Evolutionary conservation across 1,140 invertebrate genomes (phyloP).

Genomic region (Melanaphis sacchari): DNA sequence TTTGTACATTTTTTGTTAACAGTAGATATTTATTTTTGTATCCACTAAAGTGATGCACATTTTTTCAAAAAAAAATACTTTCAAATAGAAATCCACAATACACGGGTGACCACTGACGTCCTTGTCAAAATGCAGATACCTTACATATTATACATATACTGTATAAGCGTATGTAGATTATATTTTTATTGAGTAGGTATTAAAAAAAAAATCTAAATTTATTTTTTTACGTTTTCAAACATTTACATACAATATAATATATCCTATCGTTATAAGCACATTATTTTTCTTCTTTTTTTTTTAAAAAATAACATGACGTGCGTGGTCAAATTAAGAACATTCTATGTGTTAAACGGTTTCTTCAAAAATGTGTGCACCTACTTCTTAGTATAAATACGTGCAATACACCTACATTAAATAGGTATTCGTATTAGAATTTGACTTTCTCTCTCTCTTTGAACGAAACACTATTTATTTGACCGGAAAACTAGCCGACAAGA

Average conservation of each 20-base stretch:
- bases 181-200: neutral
- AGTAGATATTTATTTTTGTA: neutral
- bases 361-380: neutral
- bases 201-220: neutral
- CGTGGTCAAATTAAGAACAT: neutral
- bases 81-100: neutral
- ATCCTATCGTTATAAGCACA: neutral
- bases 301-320: neutral
- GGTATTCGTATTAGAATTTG: neutral
- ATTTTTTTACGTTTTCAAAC: neutral
- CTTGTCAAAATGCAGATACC: neutral
- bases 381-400: neutral
- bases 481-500: neutral
- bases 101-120: neutral
- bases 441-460: neutral
- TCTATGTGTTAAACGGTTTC: neutral
- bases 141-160: neutral
- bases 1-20: neutral
- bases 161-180: neutral
- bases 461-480: neutral
- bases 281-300: neutral
- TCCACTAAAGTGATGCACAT: neutral
- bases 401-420: neutral
- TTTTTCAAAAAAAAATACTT: constrained; percentile 11
- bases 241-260: neutral